phyloP scores from a whole-genome alignment of 23 tunicate species.

The Styela clava region DNA sequence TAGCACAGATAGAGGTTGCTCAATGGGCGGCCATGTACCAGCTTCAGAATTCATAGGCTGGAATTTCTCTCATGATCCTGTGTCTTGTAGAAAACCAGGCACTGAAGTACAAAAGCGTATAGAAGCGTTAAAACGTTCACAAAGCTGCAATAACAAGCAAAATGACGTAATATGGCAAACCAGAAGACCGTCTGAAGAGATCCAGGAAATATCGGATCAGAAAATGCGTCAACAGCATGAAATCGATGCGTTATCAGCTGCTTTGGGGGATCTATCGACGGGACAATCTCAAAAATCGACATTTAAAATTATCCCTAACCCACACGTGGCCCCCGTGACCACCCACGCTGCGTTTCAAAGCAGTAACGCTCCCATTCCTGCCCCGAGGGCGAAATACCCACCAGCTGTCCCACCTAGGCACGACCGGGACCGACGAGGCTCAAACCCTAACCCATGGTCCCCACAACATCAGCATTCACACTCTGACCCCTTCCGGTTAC shows the following conservation, averaged over 20 bases:
- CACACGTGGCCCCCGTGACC: conserved; percentile 36
- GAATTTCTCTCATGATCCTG: conserved; percentile 28
- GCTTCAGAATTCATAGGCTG: conserved; percentile 52
- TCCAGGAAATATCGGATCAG: conserved; percentile 14
- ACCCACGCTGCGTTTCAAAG: conserved; percentile 20
- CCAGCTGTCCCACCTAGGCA: conserved; percentile 24
- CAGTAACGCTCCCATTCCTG: conserved; percentile 60
- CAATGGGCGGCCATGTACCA: conserved; percentile 40
- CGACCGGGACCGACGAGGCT: background rate
- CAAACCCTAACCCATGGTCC: background rate
- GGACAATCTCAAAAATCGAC: conserved; percentile 20
- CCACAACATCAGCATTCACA: background rate
- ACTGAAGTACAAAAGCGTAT: conserved; percentile 48
- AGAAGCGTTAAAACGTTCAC: conserved; percentile 21
- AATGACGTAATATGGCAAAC: conserved; percentile 16
- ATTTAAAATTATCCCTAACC: conserved; percentile 27
- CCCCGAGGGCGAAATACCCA: conserved; percentile 77
- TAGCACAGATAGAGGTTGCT: conserved; percentile 29
- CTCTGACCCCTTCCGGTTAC: background rate
- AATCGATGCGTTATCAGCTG: background rate
- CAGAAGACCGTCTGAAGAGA: conserved; percentile 25
- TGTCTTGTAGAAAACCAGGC: conserved; percentile 19
- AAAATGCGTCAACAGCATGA: conserved; percentile 8
- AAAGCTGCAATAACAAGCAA: background rate
- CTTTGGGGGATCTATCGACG: background rate